phyloP scores from a whole-genome alignment of 2,113 vertebrate genomes.

The Catharus bicknelli region DNA sequence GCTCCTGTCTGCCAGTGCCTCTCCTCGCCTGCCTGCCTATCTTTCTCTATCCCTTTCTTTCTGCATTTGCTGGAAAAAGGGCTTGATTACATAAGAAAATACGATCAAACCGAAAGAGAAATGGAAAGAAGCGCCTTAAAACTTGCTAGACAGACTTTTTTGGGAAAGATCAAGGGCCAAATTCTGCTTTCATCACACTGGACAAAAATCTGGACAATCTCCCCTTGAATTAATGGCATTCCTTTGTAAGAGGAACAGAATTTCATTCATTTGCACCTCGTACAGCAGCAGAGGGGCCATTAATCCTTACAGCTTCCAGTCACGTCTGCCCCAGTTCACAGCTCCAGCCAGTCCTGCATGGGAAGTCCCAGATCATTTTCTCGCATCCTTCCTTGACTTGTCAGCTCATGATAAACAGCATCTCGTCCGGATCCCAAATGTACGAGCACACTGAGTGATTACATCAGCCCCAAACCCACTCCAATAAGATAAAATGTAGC shows the following conservation, averaged over 20 bases:
- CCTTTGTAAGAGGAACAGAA: conserved; percentile 50
- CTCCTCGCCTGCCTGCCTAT: background rate
- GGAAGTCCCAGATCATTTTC: conserved; percentile 55
- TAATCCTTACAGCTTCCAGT: conserved; percentile 52
- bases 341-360: conserved; percentile 29
- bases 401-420: conserved; percentile 58
- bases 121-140: background rate
- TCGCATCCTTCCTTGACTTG: conserved; percentile 51
- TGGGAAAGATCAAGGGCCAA: conserved; percentile 39
- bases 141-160: background rate
- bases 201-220: conserved; percentile 48
- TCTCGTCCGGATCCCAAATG: background rate
- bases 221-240: conserved; percentile 48
- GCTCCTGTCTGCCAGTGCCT: rapidly evolving
- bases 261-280: conserved; percentile 50
- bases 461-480: conserved; percentile 28
- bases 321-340: background rate
- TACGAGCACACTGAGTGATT: conserved; percentile 39
- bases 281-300: conserved; percentile 42
- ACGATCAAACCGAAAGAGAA: background rate
- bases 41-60: background rate
- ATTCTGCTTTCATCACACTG: conserved; percentile 36
- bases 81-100: background rate
- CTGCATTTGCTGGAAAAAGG: background rate
- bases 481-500: conserved; percentile 44